Conservation (phyloP, 2,113 vertebrate genomes). For the Coracopsis vasa region DNA sequence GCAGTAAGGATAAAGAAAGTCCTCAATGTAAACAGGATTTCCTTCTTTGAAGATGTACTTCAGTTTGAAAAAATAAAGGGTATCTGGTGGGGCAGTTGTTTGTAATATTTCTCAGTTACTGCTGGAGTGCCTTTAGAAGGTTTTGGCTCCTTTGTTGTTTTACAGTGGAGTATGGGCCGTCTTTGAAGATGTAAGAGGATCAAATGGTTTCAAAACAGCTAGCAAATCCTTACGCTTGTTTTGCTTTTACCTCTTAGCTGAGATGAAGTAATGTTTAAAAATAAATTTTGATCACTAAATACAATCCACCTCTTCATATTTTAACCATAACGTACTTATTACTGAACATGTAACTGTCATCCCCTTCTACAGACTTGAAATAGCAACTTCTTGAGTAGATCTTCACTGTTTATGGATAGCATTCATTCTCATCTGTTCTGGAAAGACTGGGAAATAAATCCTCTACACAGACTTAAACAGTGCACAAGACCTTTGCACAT, state of each 20-base stretch:
- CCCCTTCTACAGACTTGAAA: not conserved
- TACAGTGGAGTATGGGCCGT: not conserved
- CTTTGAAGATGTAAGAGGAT: not conserved
- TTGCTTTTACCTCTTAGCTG: not conserved
- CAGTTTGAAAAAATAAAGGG: not conserved
- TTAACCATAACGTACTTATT: not conserved
- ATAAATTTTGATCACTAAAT: not conserved
- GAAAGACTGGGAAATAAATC: not conserved
- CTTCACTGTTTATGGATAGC: not conserved
- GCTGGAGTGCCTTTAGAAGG: not conserved
- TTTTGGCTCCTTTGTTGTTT: not conserved
- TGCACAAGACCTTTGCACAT: not conserved
- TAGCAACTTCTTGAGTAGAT: not conserved
- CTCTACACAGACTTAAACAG: not conserved
- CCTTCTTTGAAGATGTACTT: slow-evolving; percentile 7
- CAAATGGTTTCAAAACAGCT: not conserved
- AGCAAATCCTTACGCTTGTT: not conserved
- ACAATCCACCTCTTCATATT: not conserved
- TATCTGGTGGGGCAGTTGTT: not conserved
- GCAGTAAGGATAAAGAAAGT: not conserved
- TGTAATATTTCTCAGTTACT: not conserved
- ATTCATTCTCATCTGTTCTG: not conserved
- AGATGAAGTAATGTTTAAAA: not conserved
- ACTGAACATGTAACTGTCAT: not conserved
- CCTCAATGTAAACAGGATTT: not conserved